A percentile compares a stretch with the other conserved stretches of the same genome.
These are phyloP conservation scores for Nomada ruficornis DNA, from an alignment of 2,888 invertebrate species.

Conservation along the genomic window DNA sequence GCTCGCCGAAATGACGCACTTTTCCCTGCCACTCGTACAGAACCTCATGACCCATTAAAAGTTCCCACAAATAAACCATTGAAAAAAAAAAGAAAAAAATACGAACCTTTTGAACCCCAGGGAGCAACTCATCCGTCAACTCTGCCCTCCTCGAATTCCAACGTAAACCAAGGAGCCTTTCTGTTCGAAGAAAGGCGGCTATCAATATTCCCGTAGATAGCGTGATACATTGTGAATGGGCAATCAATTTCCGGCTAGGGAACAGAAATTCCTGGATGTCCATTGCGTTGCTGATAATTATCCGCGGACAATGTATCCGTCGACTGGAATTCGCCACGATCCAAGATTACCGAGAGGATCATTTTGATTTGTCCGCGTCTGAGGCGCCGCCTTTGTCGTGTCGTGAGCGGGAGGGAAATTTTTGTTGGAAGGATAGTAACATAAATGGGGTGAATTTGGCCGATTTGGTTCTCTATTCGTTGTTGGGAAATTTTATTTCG, in stretches of 20 bases:
- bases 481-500: constrained; percentile 4
- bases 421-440: background rate
- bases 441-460: constrained; percentile 2
- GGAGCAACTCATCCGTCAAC: too few relatives aligned
- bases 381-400: constrained; percentile 36
- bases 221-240: background rate
- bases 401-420: background rate
- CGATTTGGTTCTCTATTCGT: background rate
- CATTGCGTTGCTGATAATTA: constrained; percentile 56
- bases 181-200: too few relatives aligned
- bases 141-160: background rate
- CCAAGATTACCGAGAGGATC: constrained; percentile 54
- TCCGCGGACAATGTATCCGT: constrained; percentile 54
- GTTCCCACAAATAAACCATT: background rate
- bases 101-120: too few relatives aligned
- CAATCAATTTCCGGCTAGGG: constrained; percentile 44
- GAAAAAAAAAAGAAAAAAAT: background rate
- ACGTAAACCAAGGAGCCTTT: background rate
- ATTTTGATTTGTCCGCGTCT: constrained; percentile 56
- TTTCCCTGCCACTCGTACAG: background rate
- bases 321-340: constrained; percentile 36
- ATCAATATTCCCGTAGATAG: background rate
- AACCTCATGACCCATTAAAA: background rate
- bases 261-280: constrained; percentile 53
- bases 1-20: constrained; percentile 17